Conservation (phyloP, 2,797 vertebrate species). For the Pseudocheirus occidentalis region DNA sequence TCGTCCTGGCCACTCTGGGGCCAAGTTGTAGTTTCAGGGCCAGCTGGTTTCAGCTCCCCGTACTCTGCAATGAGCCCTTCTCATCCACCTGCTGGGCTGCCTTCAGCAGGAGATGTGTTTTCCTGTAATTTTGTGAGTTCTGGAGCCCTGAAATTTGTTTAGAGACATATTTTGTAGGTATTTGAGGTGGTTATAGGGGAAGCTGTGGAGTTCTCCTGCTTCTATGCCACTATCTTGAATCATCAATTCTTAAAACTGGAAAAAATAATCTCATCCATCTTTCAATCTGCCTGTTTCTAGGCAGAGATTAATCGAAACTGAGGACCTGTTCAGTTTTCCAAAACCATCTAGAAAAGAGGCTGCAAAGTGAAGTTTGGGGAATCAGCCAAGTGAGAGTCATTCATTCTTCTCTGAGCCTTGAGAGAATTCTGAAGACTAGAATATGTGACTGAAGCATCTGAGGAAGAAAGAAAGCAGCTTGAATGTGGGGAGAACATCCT, state of each 20-base stretch:
- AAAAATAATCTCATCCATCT: neutral
- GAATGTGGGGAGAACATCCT: neutral
- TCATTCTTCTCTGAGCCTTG: neutral
- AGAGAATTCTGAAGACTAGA: neutral
- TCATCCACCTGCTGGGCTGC: too few species aligned
- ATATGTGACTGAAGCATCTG: neutral
- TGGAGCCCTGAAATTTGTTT: too few species aligned
- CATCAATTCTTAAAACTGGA: neutral
- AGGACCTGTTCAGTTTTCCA: neutral
- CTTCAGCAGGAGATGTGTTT: too few species aligned
- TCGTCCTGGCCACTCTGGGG: too few species aligned
- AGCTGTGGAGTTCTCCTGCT: too few species aligned
- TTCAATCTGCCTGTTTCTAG: neutral
- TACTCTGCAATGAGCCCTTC: too few species aligned
- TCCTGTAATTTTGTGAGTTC: too few species aligned
- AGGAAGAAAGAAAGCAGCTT: neutral
- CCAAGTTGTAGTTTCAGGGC: too few species aligned
- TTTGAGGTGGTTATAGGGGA: too few species aligned
- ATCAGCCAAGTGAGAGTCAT: neutral
- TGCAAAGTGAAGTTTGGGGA: neutral
- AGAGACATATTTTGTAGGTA: too few species aligned
- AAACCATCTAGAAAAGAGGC: neutral
- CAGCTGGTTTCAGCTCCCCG: too few species aligned
- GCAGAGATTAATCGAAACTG: neutral
- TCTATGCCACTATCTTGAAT: neutral